Evolutionary conservation across 2,888 invertebrate genomes (phyloP).

Genomic region (Allolobophora icterica): DNA sequence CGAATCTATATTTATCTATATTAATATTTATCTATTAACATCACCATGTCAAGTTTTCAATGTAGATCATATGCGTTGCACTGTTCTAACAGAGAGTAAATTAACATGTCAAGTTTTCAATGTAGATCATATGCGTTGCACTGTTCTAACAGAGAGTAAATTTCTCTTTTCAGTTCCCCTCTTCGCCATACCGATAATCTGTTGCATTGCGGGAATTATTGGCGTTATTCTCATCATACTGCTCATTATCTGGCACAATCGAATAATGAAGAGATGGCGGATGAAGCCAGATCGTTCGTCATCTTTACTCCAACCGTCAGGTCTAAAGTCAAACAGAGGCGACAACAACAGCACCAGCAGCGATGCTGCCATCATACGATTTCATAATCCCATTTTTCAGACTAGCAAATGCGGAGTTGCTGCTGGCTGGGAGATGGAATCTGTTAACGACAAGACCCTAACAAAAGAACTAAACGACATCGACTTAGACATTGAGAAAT

Average conservation of each 20-base stretch:
- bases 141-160: neutral
- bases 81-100: neutral
- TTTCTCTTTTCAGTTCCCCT: slow-evolving; percentile 37
- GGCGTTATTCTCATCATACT: slow-evolving; percentile 58
- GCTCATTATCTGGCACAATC: slow-evolving; percentile 68
- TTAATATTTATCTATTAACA: no score
- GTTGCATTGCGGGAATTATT: slow-evolving; percentile 57
- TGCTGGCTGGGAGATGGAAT: neutral
- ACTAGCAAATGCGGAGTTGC: slow-evolving; percentile 67
- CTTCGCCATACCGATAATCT: slow-evolving; percentile 56
- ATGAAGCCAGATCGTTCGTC: slow-evolving; percentile 66
- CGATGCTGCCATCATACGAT: slow-evolving; percentile 84
- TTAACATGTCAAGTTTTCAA: no score
- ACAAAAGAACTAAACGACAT: slow-evolving; percentile 59
- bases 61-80: neutral
- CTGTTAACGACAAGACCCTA: neutral
- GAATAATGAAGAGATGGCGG: slow-evolving; percentile 63
- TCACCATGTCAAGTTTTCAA: no score
- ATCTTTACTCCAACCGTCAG: slow-evolving; percentile 62
- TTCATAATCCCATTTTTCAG: slow-evolving; percentile 77
- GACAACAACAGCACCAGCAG: slow-evolving; percentile 71
- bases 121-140: neutral
- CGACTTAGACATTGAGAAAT: slow-evolving; percentile 65
- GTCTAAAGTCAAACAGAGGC: slow-evolving; percentile 76
- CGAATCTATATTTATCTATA: no score